Conservation (phyloP, 2,797 vertebrate genomes). For the Enteromius afrohamiltoni region DNA sequence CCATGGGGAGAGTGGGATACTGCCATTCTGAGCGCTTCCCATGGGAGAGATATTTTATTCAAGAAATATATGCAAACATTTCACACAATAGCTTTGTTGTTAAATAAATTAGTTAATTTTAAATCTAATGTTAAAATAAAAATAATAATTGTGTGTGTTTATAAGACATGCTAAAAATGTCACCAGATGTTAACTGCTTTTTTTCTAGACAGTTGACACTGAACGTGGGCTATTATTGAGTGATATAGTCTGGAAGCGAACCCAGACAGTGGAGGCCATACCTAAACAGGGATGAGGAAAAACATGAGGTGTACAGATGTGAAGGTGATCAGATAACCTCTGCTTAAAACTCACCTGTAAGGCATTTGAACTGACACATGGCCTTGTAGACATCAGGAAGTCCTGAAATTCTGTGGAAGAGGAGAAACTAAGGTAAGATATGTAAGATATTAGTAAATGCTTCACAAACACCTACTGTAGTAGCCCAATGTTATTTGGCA, state of each 20-base stretch:
- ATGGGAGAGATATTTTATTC: conserved; percentile 19
- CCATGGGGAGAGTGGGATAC: conserved; percentile 27
- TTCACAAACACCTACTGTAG: not conserved
- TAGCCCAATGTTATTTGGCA: not conserved
- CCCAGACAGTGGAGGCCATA: conserved; percentile 23
- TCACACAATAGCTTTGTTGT: not conserved
- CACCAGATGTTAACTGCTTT: conserved; percentile 2
- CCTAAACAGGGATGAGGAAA: conserved; percentile 25
- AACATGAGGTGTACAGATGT: conserved; percentile 48
- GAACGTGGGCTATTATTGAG: not conserved
- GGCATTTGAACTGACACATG: conserved; percentile 34
- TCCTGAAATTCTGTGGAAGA: not conserved
- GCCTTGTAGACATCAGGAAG: conserved; percentile 24
- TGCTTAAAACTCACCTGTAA: conserved; percentile 40
- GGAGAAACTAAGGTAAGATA: not conserved
- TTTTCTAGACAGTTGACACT: not conserved
- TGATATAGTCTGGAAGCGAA: conserved; percentile 12
- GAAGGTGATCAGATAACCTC: conserved; percentile 42
- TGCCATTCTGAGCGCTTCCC: not conserved
- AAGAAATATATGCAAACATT: not conserved
- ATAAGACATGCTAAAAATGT: not conserved
- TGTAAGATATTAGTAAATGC: not conserved
- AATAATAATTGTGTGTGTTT: not conserved
- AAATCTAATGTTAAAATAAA: not conserved
- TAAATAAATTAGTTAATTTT: not conserved